Conservation (phyloP, 2,113 vertebrate species). For the Passerina amoena region DNA sequence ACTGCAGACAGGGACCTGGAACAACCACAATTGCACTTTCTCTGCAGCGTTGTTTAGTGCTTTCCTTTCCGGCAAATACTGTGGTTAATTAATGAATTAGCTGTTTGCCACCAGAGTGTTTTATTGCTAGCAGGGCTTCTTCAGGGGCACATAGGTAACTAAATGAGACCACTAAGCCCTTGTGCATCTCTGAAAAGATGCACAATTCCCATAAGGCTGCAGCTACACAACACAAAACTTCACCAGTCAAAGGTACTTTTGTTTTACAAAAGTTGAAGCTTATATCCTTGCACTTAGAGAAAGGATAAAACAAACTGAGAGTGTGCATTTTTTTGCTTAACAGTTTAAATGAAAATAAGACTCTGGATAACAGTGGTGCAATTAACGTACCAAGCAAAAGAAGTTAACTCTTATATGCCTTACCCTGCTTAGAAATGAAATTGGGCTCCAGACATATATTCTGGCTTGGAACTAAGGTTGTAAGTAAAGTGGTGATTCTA, state of each 20-base stretch:
- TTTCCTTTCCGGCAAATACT: conserved; percentile 77
- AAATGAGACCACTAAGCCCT: conserved; percentile 72
- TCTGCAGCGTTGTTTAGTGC: conserved; percentile 75
- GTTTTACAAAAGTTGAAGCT: conserved; percentile 14
- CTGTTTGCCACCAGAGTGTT: conserved; percentile 68
- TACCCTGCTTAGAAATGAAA: not conserved
- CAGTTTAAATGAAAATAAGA: not conserved
- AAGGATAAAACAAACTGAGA: not conserved
- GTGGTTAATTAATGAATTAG: conserved; percentile 86
- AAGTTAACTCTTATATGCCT: not conserved
- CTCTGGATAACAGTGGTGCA: not conserved
- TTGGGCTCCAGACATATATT: not conserved
- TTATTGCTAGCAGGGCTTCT: conserved; percentile 64
- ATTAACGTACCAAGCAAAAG: not conserved
- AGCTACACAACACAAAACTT: not conserved
- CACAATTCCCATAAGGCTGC: conserved; percentile 2
- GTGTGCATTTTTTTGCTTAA: not conserved
- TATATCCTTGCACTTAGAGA: not conserved
- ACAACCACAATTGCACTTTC: conserved; percentile 69
- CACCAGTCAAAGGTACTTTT: not conserved
- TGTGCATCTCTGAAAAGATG: conserved; percentile 50
- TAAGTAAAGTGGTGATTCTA: conserved; percentile 3
- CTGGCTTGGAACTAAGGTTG: not conserved
- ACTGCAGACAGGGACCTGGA: conserved; percentile 73
- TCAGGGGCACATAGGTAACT: conserved; percentile 67